Conservation (phyloP, 2,888 invertebrate species). For the Athalia cordata region DNA sequence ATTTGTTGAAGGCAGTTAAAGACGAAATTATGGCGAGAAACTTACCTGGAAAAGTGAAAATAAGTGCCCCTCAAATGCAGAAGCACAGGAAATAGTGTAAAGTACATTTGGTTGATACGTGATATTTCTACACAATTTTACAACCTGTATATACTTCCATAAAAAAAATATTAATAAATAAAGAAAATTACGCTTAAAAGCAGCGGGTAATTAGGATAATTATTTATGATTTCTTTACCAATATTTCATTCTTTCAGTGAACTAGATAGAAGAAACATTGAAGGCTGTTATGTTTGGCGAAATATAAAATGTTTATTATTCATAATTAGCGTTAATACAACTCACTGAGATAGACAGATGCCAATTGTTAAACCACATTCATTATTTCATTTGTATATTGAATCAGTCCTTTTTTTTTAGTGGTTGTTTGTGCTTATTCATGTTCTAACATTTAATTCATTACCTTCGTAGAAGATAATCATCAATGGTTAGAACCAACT, state of each 20-base stretch:
- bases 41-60: slow-evolving; percentile 97
- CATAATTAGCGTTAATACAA: slow-evolving; percentile 28
- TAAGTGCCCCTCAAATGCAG: slow-evolving; percentile 90
- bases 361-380: neutral
- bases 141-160: too few species aligned
- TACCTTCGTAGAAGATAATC: too few species aligned
- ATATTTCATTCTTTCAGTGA: neutral
- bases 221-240: neutral
- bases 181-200: too few species aligned
- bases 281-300: neutral
- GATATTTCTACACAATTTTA: neutral
- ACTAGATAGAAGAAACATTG: neutral
- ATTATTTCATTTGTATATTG: too few species aligned
- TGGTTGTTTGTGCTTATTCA: too few species aligned
- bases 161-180: too few species aligned
- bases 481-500: too few species aligned
- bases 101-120: neutral
- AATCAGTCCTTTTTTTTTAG: too few species aligned
- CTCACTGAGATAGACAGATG: neutral
- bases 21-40: slow-evolving; percentile 95
- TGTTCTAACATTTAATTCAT: too few species aligned
- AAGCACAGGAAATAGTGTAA: slow-evolving; percentile 14
- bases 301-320: slow-evolving; percentile 33
- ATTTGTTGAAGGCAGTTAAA: slow-evolving; percentile 92
- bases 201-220: too few species aligned